phyloP scores from a whole-genome alignment of 2,888 invertebrate genomes.

The Panopea generosa region DNA sequence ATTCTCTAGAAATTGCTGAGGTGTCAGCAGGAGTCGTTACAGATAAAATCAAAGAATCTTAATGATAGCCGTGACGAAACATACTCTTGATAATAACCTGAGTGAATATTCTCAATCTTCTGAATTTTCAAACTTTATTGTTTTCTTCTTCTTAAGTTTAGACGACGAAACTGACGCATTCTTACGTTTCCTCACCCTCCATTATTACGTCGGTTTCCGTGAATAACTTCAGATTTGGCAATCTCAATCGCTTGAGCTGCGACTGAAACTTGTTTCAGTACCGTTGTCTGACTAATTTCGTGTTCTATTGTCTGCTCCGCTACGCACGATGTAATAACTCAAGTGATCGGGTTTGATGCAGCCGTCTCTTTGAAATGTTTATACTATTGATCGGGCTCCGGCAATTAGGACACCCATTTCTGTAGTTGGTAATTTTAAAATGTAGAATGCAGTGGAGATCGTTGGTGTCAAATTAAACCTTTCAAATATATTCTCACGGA shows the following conservation, averaged over 20 bases:
- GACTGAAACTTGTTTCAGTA: slow-evolving; percentile 18
- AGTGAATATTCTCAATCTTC: no score
- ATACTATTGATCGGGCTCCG: slow-evolving; percentile 16
- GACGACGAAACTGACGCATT: not conserved
- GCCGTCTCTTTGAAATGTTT: slow-evolving; percentile 24
- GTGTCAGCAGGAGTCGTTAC: slow-evolving; percentile 14
- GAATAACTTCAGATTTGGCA: slow-evolving; percentile 31
- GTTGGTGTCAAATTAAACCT: not conserved
- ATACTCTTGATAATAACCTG: no score
- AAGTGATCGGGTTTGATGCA: slow-evolving; percentile 11
- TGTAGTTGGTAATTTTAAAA: slow-evolving; percentile 13
- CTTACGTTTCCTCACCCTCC: not conserved
- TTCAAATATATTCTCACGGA: slow-evolving; percentile 1
- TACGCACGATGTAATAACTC: slow-evolving; percentile 11
- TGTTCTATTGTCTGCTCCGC: slow-evolving; percentile 1
- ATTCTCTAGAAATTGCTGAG: slow-evolving; percentile 10
- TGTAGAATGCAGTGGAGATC: slow-evolving; percentile 20
- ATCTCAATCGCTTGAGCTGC: slow-evolving; percentile 37
- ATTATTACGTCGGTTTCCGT: slow-evolving; percentile 16
- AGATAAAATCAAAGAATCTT: slow-evolving; percentile 14
- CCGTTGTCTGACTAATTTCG: not conserved
- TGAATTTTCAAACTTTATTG: no score
- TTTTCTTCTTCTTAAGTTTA: not conserved
- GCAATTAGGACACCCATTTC: slow-evolving; percentile 29
- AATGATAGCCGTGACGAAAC: no score